phyloP scores from a whole-genome alignment of 1,140 invertebrate species.

The Drosophila repleta region DNA sequence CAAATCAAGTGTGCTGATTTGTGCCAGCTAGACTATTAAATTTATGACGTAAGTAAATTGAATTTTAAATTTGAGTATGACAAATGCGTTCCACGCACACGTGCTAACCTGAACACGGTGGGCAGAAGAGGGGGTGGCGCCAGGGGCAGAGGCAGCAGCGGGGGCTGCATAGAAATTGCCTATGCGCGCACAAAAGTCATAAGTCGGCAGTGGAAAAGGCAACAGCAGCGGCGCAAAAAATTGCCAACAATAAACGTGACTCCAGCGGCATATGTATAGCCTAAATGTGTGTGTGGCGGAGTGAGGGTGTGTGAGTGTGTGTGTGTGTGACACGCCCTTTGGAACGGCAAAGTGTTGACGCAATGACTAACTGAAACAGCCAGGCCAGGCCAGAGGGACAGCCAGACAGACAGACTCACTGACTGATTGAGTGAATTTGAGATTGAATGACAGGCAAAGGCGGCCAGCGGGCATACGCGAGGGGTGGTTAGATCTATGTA shows the following conservation, averaged over 20 bases:
- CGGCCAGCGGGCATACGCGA: background rate
- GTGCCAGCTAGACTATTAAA: constrained; percentile 64
- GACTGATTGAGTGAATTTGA: constrained; percentile 81
- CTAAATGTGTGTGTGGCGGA: constrained; percentile 34
- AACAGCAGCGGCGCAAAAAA: constrained; percentile 39
- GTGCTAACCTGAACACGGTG: constrained; percentile 11
- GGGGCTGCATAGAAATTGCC: constrained; percentile 66
- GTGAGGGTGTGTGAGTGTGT: constrained; percentile 19
- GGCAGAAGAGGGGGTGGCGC: too few species aligned
- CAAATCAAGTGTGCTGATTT: constrained; percentile 61
- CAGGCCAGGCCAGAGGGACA: constrained; percentile 28
- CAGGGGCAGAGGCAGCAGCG: background rate
- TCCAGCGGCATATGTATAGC: constrained; percentile 61
- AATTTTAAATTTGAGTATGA: constrained; percentile 83
- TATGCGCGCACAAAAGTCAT: constrained; percentile 75
- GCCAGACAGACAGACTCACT: constrained; percentile 38
- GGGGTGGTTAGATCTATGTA: constrained; percentile 1
- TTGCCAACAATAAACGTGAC: constrained; percentile 71
- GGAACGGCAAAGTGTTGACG: constrained; percentile 67
- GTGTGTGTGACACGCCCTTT: constrained; percentile 14
- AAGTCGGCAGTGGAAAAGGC: constrained; percentile 53
- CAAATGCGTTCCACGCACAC: constrained; percentile 67
- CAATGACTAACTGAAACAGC: constrained; percentile 75
- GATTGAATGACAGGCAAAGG: constrained; percentile 70
- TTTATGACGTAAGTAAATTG: constrained; percentile 83